phyloP scores from a whole-genome alignment of 2,113 vertebrate species.

The Zingel zingel region DNA sequence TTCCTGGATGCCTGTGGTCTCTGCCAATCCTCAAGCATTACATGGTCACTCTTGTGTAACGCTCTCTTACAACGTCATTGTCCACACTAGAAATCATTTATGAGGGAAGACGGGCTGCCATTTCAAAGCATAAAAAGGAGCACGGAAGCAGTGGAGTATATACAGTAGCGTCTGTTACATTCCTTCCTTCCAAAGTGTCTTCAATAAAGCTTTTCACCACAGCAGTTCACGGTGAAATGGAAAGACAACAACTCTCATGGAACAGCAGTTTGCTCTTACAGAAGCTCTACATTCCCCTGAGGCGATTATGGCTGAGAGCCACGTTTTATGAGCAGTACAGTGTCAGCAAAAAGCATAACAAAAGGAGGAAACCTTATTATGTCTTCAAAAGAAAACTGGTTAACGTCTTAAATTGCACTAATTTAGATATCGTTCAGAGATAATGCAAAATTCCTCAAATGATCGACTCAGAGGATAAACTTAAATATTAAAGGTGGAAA shows the following conservation, averaged over 20 bases:
- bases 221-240: slow-evolving; percentile 15
- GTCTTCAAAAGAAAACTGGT: not conserved
- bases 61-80: slow-evolving; percentile 8
- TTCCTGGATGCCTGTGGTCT: slow-evolving; percentile 44
- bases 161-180: not conserved
- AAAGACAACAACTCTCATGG: slow-evolving; percentile 37
- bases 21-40: slow-evolving; percentile 53
- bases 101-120: slow-evolving; percentile 19
- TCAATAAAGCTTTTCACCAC: slow-evolving; percentile 29
- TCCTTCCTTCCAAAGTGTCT: slow-evolving; percentile 7
- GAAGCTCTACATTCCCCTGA: slow-evolving; percentile 15
- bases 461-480: not conserved
- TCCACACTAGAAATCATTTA: slow-evolving; percentile 43
- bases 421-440: slow-evolving; percentile 1
- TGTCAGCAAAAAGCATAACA: slow-evolving; percentile 25
- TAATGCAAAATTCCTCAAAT: not conserved
- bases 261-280: slow-evolving; percentile 21
- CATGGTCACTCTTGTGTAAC: slow-evolving; percentile 46
- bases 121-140: slow-evolving; percentile 18
- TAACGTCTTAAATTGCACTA: slow-evolving; percentile 5
- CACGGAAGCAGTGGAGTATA: slow-evolving; percentile 5
- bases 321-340: slow-evolving; percentile 16
- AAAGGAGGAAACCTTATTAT: slow-evolving; percentile 8
- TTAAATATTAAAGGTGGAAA: not conserved
- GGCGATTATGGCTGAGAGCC: slow-evolving; percentile 11